Evolutionary conservation across 2,888 invertebrate species (phyloP).

Genomic region (Hymenopus coronatus): DNA sequence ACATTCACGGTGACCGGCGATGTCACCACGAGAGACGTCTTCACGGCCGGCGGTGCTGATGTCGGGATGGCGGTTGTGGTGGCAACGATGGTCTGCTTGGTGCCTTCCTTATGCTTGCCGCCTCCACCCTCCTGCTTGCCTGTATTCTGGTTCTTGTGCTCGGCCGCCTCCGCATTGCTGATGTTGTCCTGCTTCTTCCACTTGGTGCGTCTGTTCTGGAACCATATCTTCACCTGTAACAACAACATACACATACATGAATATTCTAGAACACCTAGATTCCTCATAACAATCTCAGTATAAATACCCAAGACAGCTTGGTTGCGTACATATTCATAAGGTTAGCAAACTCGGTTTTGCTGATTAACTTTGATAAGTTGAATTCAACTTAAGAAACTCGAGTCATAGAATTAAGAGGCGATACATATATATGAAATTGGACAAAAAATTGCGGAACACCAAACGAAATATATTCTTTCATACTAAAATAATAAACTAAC

Average conservation of each 20-base stretch:
- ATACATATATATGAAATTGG: no score
- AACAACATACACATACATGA: conserved; percentile 36
- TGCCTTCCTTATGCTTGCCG: background rate
- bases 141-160: conserved; percentile 61
- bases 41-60: background rate
- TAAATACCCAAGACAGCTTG: no score
- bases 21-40: background rate
- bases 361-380: no score
- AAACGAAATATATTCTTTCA: no score
- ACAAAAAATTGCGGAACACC: no score
- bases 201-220: conserved; percentile 79
- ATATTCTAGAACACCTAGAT: no score
- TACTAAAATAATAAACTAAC: no score
- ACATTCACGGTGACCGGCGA: background rate
- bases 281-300: no score
- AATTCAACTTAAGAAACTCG: no score
- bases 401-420: no score
- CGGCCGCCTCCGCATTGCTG: conserved; percentile 82
- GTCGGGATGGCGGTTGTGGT: background rate
- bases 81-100: background rate
- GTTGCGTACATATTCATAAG: no score
- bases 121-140: conserved; percentile 22
- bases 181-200: conserved; percentile 94
- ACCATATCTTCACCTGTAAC: conserved; percentile 87
- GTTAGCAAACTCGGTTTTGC: no score